Evolutionary conservation across 2,113 vertebrate species (phyloP).

Genomic region (Pyxicephalus adspersus): DNA sequence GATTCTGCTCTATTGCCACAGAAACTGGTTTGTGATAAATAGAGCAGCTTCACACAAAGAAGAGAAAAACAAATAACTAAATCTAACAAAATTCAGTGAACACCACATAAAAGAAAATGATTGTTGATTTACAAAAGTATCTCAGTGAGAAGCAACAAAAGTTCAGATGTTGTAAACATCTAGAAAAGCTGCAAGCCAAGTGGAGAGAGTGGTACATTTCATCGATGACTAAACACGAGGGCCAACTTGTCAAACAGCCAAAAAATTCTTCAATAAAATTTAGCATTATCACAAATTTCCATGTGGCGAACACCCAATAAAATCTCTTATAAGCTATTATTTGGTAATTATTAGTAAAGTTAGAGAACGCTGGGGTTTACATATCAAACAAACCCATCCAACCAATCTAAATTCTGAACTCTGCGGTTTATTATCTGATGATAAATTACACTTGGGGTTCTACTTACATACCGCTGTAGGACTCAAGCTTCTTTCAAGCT

Average conservation of each 20-base stretch:
- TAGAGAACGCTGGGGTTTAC: too few species aligned
- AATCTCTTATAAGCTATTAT: not conserved
- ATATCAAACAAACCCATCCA: too few species aligned
- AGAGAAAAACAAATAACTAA: constrained; percentile 47
- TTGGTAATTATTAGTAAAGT: too few species aligned
- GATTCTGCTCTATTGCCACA: constrained; percentile 51
- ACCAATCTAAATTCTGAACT: too few species aligned
- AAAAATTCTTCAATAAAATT: not conserved
- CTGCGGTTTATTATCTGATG: too few species aligned
- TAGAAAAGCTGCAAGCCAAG: not conserved
- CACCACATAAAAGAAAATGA: constrained; percentile 30
- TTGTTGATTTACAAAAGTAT: constrained; percentile 51
- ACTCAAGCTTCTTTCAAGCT: too few species aligned
- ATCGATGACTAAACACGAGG: not conserved
- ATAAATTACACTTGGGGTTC: too few species aligned
- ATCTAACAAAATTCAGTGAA: constrained; percentile 41
- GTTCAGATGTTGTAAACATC: constrained; percentile 42
- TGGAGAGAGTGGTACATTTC: not conserved
- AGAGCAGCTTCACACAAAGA: constrained; percentile 49
- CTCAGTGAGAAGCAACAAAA: constrained; percentile 41
- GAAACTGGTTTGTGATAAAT: constrained; percentile 45
- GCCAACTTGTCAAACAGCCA: not conserved
- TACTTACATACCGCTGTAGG: too few species aligned
- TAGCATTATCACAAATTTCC: not conserved
- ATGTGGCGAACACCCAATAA: not conserved